Evolutionary conservation across 2,113 vertebrate species (phyloP).

Genomic region (Microcebus murinus): DNA sequence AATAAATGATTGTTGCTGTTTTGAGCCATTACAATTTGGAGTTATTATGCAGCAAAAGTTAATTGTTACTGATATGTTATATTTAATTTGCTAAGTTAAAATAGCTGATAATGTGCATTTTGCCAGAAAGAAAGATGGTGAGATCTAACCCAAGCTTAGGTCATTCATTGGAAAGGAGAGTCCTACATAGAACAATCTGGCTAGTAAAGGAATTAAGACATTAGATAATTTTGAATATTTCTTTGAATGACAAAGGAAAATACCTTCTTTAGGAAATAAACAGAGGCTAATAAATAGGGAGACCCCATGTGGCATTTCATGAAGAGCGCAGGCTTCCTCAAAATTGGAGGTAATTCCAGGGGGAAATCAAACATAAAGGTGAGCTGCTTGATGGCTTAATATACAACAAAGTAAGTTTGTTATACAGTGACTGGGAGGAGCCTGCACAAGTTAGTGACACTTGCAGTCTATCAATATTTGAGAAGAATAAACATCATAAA

Average conservation of each 20-base stretch:
- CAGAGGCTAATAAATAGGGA: not conserved
- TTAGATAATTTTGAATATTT: not conserved
- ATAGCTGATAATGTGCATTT: not conserved
- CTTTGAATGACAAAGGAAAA: not conserved
- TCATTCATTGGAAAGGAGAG: not conserved
- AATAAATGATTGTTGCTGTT: not conserved
- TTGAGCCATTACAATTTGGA: not conserved
- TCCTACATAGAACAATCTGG: not conserved
- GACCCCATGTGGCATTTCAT: not conserved
- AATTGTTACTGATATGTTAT: not conserved
- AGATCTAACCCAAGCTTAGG: not conserved
- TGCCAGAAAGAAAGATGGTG: not conserved
- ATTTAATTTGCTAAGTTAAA: not conserved
- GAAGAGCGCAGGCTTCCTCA: not conserved
- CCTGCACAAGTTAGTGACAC: not conserved
- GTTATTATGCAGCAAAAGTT: not conserved
- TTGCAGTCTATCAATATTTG: not conserved
- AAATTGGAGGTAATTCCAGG: not conserved
- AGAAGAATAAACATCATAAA: not conserved
- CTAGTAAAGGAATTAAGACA: not conserved
- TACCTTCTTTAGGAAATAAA: not conserved
- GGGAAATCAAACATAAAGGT: not conserved
- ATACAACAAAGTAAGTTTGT: not conserved
- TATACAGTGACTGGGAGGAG: not conserved
- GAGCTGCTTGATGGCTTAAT: not conserved